Evolutionary conservation across 30 jellyfish, hydroid and myxozoan species (phyloP).

Genomic region (Hydra vulgaris): DNA sequence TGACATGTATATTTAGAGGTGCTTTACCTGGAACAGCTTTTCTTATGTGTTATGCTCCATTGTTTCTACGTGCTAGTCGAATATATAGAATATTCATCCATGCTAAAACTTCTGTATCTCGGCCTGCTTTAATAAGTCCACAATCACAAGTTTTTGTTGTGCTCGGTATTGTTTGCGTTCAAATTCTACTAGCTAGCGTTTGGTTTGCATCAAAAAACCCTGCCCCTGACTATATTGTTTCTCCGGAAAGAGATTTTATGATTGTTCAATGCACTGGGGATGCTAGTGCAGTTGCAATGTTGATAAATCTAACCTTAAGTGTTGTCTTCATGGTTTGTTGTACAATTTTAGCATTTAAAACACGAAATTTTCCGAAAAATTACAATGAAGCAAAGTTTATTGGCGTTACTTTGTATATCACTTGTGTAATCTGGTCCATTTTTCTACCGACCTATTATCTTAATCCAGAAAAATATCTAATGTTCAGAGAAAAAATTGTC

Average conservation of each 20-base stretch:
- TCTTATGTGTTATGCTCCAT: constrained; percentile 62
- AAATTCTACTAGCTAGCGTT: constrained; percentile 51
- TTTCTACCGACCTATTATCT: constrained; percentile 72
- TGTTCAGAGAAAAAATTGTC: constrained; percentile 33
- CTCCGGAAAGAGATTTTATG: constrained; percentile 19
- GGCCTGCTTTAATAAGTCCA: constrained; percentile 82
- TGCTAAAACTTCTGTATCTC: constrained; percentile 49
- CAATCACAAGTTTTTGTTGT: constrained; percentile 47
- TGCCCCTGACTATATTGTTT: constrained; percentile 24
- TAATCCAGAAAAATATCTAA: background rate
- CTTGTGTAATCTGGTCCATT: constrained; percentile 88
- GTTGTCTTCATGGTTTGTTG: constrained; percentile 80
- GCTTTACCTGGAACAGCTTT: constrained; percentile 66
- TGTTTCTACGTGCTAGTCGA: constrained; percentile 68
- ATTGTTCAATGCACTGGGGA: constrained; percentile 46
- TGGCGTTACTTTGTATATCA: constrained; percentile 80
- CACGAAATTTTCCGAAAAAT: constrained; percentile 90
- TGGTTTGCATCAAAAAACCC: constrained; percentile 63
- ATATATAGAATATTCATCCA: constrained; percentile 70
- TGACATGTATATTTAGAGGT: constrained; percentile 15
- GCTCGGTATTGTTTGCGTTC: constrained; percentile 51
- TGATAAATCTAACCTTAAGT: constrained; percentile 51
- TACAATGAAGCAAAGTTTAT: constrained; percentile 86
- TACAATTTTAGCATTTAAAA: constrained; percentile 69
- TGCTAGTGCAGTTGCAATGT: constrained; percentile 26